These are phyloP conservation scores for Cisticola juncidis DNA, from an alignment of 2,113 vertebrate genomes.

Conservation along the genomic window DNA sequence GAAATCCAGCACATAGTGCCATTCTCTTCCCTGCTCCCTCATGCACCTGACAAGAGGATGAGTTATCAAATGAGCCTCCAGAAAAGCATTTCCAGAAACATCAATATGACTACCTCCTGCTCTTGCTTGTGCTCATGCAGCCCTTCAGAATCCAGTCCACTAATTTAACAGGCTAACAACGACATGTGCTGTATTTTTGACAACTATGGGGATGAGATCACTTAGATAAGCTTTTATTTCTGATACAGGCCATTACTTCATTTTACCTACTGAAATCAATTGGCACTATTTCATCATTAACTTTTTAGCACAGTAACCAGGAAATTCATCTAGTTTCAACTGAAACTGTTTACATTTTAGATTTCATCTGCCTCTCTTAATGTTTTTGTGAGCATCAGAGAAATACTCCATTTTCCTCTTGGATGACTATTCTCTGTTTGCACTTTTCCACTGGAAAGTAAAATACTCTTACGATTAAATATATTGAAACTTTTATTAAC, in stretches of 20 bases:
- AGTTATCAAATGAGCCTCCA: background rate
- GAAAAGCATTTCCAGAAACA: background rate
- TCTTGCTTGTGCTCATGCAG: background rate
- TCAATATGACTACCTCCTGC: background rate
- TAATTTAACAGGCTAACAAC: background rate
- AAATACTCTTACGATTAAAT: background rate
- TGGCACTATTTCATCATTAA: background rate
- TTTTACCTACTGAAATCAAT: background rate
- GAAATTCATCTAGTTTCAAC: background rate
- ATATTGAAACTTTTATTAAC: background rate
- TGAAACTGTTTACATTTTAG: constrained; percentile 4
- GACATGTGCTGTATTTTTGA: background rate
- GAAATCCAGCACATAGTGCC: background rate
- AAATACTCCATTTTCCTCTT: background rate
- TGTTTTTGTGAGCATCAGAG: background rate
- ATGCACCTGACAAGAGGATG: background rate
- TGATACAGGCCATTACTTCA: background rate
- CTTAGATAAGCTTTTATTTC: background rate
- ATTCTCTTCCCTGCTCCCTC: background rate
- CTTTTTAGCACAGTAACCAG: background rate
- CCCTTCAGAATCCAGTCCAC: background rate
- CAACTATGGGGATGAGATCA: background rate
- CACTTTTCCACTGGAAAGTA: background rate
- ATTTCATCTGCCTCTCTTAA: constrained; percentile 9
- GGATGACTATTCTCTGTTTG: background rate